Conservation (phyloP, 2,797 vertebrate species). For the Xenopus petersii region DNA sequence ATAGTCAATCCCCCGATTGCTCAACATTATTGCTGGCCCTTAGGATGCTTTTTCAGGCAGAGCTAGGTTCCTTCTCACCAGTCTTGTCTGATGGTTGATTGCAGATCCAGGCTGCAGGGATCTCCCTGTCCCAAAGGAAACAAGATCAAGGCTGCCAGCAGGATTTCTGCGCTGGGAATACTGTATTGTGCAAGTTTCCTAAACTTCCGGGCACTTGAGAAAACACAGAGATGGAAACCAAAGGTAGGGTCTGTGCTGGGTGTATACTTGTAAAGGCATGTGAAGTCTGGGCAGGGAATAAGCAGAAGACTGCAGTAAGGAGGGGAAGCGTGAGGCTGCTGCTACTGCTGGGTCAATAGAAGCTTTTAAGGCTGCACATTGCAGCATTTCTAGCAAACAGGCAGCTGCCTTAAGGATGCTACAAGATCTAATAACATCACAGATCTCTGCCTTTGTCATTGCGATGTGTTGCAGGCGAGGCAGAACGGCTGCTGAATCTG, state of each 20-base stretch:
- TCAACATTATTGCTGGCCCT: neutral
- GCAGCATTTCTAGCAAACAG: constrained; percentile 50
- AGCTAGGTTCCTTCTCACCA: constrained; percentile 49
- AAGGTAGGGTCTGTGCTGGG: constrained; percentile 44
- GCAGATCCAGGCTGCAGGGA: constrained; percentile 61
- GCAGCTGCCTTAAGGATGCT: constrained; percentile 10
- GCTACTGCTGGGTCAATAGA: constrained; percentile 23
- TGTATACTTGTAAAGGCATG: neutral
- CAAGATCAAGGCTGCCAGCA: constrained; percentile 4
- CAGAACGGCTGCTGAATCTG: neutral
- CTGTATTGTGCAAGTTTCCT: constrained; percentile 63
- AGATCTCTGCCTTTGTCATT: constrained; percentile 30
- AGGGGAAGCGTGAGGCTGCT: neutral
- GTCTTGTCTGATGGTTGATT: constrained; percentile 61
- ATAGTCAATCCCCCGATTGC: constrained; percentile 28
- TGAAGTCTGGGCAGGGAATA: constrained; percentile 13
- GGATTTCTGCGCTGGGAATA: constrained; percentile 18
- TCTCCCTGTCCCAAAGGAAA: neutral
- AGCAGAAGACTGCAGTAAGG: constrained; percentile 29
- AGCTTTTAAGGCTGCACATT: constrained; percentile 37
- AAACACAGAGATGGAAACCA: constrained; percentile 70
- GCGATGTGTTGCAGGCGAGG: constrained; percentile 25
- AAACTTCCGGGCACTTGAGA: constrained; percentile 63
- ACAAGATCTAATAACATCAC: neutral
- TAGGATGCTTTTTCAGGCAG: neutral